Evolutionary conservation across 2,888 invertebrate species (phyloP).

Genomic region (Stomorhina lunata): DNA sequence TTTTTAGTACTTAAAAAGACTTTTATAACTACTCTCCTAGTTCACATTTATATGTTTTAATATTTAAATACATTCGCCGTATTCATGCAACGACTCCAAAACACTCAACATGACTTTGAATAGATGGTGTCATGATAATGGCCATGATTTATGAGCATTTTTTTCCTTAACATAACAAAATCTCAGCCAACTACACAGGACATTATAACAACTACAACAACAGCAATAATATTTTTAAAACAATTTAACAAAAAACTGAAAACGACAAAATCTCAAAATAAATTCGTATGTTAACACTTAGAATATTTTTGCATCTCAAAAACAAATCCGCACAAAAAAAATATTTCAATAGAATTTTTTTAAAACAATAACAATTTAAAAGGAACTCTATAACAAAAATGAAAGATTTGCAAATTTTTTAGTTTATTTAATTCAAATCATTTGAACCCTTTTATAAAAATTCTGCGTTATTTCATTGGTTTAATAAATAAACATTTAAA

Average conservation of each 20-base stretch:
- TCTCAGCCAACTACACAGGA: not conserved
- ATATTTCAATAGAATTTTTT: not conserved
- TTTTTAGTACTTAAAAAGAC: not conserved
- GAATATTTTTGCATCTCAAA: slow-evolving; percentile 44
- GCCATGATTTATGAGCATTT: slow-evolving; percentile 61
- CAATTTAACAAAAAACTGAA: slow-evolving; percentile 10
- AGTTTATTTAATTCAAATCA: too few relatives aligned
- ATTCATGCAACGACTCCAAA: slow-evolving; percentile 42
- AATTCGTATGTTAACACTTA: slow-evolving; percentile 21
- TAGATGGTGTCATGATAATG: slow-evolving; percentile 65
- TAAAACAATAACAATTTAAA: slow-evolving; percentile 5
- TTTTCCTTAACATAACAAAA: slow-evolving; percentile 40
- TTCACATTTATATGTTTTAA: not conserved
- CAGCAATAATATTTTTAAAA: not conserved
- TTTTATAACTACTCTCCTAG: not conserved
- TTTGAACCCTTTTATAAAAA: slow-evolving; percentile 25
- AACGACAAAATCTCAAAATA: slow-evolving; percentile 2
- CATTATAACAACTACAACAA: too few relatives aligned
- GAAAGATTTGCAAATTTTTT: slow-evolving; percentile 47
- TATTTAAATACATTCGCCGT: slow-evolving; percentile 15
- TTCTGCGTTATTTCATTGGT: not conserved
- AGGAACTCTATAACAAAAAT: not conserved
- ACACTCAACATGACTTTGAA: slow-evolving; percentile 63
- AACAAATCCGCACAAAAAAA: not conserved
- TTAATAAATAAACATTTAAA: slow-evolving; percentile 55